phyloP scores from a whole-genome alignment of 2,888 invertebrate genomes.

The Cataglyphis rosenhaueri region DNA sequence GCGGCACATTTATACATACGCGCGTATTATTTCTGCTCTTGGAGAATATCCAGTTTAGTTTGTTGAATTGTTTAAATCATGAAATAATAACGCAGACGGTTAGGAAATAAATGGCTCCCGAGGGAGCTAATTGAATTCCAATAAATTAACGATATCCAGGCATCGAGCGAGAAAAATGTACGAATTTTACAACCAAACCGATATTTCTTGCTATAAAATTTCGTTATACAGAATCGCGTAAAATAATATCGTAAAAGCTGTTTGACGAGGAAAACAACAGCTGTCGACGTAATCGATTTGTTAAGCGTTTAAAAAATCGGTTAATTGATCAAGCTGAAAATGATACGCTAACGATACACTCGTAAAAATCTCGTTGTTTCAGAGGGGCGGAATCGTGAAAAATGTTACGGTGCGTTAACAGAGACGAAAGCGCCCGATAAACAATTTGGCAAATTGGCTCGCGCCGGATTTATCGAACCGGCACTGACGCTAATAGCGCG shows the following conservation, averaged over 20 bases:
- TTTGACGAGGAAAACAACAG: conserved; percentile 7
- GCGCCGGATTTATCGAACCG: conserved; percentile 60
- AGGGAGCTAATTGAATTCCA: conserved; percentile 34
- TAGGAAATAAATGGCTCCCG: conserved; percentile 2
- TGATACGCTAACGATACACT: conserved; percentile 48
- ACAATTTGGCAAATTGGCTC: conserved; percentile 72
- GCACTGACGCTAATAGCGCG: conserved; percentile 43
- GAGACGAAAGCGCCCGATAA: conserved; percentile 40
- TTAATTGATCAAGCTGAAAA: conserved; percentile 32
- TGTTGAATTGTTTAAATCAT: conserved; percentile 30
- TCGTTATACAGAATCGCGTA: conserved; percentile 8
- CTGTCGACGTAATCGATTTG: conserved; percentile 12
- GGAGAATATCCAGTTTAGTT: not conserved
- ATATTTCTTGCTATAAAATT: conserved; percentile 10
- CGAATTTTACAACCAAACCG: conserved; percentile 5
- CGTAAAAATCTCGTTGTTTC: conserved; percentile 40
- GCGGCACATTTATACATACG: not conserved
- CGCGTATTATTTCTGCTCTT: conserved; percentile 1
- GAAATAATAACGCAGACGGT: conserved; percentile 3
- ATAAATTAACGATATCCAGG: conserved; percentile 44
- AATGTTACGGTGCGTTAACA: conserved; percentile 31
- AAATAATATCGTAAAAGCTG: conserved; percentile 38
- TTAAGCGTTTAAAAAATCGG: not conserved
- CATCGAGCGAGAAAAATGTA: conserved; percentile 1
- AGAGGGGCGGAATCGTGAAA: conserved; percentile 16